A percentile compares a stretch with the other conserved stretches of the same genome.
Conservation (phyloP, 2,797 vertebrate species). For the Myotis pilosus region DNA sequence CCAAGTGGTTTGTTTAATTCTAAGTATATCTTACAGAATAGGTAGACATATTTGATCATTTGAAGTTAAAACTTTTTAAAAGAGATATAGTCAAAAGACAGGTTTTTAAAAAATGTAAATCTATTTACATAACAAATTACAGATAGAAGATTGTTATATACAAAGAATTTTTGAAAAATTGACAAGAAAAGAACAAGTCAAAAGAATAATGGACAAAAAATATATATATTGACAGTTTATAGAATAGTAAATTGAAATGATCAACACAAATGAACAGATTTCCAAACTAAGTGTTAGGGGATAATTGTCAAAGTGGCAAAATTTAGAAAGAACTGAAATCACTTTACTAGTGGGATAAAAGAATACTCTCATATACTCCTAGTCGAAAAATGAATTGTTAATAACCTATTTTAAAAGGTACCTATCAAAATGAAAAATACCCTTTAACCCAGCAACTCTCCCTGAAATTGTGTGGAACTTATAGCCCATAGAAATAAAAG, state of each 20-base stretch:
- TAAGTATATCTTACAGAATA: background rate
- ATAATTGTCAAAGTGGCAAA: background rate
- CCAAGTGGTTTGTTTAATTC: background rate
- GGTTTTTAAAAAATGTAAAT: background rate
- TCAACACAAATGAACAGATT: background rate
- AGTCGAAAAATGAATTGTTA: background rate
- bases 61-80: background rate
- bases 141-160: background rate
- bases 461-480: background rate
- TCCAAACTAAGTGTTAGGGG: background rate
- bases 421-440: background rate
- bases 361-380: background rate
- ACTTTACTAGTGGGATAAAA: background rate
- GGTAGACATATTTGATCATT: background rate
- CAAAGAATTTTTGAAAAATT: background rate
- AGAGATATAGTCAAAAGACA: background rate
- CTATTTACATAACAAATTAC: background rate
- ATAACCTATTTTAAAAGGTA: background rate
- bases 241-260: background rate
- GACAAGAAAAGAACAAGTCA: background rate
- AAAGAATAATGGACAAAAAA: background rate
- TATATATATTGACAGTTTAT: background rate
- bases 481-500: background rate
- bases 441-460: background rate
- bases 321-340: slow-evolving; percentile 14